Evolutionary conservation across 2,113 vertebrate species (phyloP), one percentile per base, ranked within the genome.

Genomic region (Neomonachus schauinslandi): DNA sequence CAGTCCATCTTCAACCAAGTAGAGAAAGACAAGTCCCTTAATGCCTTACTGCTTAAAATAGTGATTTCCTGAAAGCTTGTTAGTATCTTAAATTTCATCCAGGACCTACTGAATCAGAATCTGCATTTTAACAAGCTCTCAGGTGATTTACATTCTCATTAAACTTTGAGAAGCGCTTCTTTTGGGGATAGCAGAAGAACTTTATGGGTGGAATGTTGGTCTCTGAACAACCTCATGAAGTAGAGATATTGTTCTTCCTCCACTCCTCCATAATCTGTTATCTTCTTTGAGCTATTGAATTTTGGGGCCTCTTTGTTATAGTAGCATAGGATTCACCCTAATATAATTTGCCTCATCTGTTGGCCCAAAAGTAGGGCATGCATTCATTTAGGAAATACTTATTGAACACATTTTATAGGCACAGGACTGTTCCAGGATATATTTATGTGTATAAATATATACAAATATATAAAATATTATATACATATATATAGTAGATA

Each of bases 331-430:
- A 82, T 71, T 89, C 22, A 76, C 33, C 28, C 22, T 90, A 28
- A 74, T 36, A 53, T 24, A 87, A 90, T 76, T 59, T 77, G 31
- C 26, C 61, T 92, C 63, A 80, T 36, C 67, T 89, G 31, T 71
- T 87, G 39, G 69, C 33, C 51, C 53, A 36, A 22, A 86, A 79
- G 21, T 74, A 81, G 3, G 36, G 80, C 86, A 91, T 67, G 46
- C 55, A 93, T 74, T 63, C 16, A 86, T 33, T 95, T 94, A 90
- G 65, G 71, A 95, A 93, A 63, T 59, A 92, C 5, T 81, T 87
- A 33, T 10, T 63, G 28, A 81, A 82, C 22, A 76, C 18, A 18
- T 31, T 94, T 67, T 95, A 36, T 14, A 80, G 57, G 24, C 26
- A 55, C 88, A 28, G 14, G 14, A 84, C 63, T 71, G 1, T 94